phyloP scores from a whole-genome alignment of 1,140 invertebrate species.

The Oncopeltus fasciatus region DNA sequence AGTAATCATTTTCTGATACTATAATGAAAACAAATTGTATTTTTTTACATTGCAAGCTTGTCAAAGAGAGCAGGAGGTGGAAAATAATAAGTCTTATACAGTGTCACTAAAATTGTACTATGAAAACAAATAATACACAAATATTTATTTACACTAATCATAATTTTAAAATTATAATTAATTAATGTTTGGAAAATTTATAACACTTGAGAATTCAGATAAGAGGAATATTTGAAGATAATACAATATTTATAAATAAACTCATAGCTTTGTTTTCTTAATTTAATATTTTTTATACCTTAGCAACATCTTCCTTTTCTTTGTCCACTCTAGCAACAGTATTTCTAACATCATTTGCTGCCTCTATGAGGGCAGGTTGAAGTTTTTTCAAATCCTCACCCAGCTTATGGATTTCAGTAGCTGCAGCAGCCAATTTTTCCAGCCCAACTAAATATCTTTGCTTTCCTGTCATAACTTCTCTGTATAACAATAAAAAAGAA shows the following conservation, averaged over 20 bases:
- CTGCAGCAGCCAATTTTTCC: conserved; percentile 71
- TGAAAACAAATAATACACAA: background rate
- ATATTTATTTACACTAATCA: too few species aligned
- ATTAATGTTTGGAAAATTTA: background rate
- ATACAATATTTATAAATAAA: background rate
- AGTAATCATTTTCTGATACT: too few species aligned
- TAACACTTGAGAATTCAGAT: background rate
- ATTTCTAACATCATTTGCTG: conserved; percentile 67
- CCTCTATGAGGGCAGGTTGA: conserved; percentile 75
- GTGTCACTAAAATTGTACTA: background rate
- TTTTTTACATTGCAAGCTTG: too few species aligned
- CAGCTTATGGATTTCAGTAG: conserved; percentile 68
- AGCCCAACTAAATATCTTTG: conserved; percentile 72
- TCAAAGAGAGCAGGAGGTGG: too few species aligned
- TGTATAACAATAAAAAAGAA: conserved; percentile 26
- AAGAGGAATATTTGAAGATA: background rate
- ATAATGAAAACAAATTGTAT: too few species aligned
- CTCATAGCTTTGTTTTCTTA: background rate
- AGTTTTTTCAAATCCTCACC: conserved; percentile 69
- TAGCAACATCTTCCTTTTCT: conserved; percentile 70
- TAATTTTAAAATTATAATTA: background rate
- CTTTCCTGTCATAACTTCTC: conserved; percentile 45
- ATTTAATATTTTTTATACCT: conserved; percentile 33
- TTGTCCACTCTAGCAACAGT: conserved; percentile 64
- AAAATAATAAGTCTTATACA: too few species aligned